These are phyloP conservation scores for Drosophila yooni DNA, from an alignment of 2,888 invertebrate genomes.

Conservation along the genomic window DNA sequence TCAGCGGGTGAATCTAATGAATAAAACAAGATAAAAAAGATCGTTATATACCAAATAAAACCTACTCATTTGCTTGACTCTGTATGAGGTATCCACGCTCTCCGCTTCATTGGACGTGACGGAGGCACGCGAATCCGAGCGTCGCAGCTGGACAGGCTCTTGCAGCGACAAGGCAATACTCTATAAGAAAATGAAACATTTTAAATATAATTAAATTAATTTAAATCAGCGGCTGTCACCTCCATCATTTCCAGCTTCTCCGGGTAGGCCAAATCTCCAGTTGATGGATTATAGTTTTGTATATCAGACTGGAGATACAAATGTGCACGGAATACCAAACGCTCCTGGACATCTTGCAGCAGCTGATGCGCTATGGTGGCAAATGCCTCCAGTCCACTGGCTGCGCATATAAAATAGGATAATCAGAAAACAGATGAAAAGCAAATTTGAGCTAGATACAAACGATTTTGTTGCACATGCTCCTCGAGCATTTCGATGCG, in stretches of 20 bases:
- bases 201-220: not conserved
- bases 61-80: conserved; percentile 82
- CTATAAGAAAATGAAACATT: conserved; percentile 81
- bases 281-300: conserved; percentile 93
- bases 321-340: conserved; percentile 97
- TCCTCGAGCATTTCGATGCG: conserved; percentile 96
- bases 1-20: conserved; percentile 93
- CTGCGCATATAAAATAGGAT: conserved; percentile 75
- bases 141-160: conserved; percentile 86
- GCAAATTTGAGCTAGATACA: conserved; percentile 75
- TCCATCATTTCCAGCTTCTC: conserved; percentile 99
- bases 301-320: conserved; percentile 97
- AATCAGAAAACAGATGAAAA: conserved; percentile 5
- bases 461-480: conserved; percentile 93
- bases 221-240: conserved; percentile 84
- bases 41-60: conserved; percentile 27
- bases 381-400: conserved; percentile 90
- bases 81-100: conserved; percentile 85
- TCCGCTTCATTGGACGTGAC: conserved; percentile 90
- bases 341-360: conserved; percentile 97
- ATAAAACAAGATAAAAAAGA: not conserved
- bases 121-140: conserved; percentile 90
- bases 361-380: conserved; percentile 92
- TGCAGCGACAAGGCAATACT: conserved; percentile 88
- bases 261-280: conserved; percentile 98